Base-by-base conservation (phyloP, 2,888 invertebrate species). In the Volucella inanis region DNA sequence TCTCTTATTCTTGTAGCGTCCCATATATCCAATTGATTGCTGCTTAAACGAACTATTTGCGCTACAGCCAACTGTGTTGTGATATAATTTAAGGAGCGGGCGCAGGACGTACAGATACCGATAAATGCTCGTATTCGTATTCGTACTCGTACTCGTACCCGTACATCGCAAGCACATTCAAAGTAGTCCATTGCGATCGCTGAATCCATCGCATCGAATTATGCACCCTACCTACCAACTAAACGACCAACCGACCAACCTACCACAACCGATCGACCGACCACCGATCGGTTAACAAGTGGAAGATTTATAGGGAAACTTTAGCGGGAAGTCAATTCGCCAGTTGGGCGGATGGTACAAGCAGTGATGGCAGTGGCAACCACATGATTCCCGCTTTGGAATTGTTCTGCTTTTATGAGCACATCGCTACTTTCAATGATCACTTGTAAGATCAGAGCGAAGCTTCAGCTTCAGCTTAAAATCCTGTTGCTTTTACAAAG, bases 241-340 rank as follows among this genome's bases (percentile, higher is more conserved):
- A 22, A 4, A 4, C 31, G 6, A 31, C 31, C 0, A 22, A 4
- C 22, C 22, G 4, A 22, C 22, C 22, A 22, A 22, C 22, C 22
- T 22, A 22, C 22, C 22, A 22, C 31, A 31, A 31, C 31, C 31
- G 31, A 31, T 31, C 31, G 43, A 65, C 59, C 62, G 45, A 52
- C 52, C 70, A 75, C 15, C 74, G 79, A 71, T 71, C 83, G 55
- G 72, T 71, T 72, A 85, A 85, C 85, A 85, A 85, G 85, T 85
- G 85, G 72, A 85, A 85, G 85, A 85, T 85, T 85, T 85, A 85
- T 85, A 72, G 71, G 67, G 47, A 77, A 85, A 68, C 81, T 77
- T 61, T 54, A 68, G 76, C 72, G 72, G 76, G 71, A 64, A 81
- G 85, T 81, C 81, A 72, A 85, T 85, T 77, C 72, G 45, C 41